phyloP scores from a whole-genome alignment of 1,140 invertebrate species.

The Battus philenor region DNA sequence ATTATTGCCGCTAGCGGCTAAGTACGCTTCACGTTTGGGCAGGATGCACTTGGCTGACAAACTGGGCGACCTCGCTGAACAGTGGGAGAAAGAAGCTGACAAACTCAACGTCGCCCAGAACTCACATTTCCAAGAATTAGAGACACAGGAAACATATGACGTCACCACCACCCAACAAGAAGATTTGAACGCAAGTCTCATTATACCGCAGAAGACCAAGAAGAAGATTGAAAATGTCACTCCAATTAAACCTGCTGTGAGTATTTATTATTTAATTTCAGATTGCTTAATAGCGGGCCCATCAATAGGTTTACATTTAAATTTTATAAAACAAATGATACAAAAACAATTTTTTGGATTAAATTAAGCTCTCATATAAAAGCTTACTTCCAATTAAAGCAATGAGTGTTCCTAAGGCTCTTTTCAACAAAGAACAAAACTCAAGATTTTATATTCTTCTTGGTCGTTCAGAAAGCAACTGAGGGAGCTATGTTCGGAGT shows the following conservation, averaged over 20 bases:
- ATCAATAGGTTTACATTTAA: too few relatives aligned
- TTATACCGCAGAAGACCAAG: conserved; percentile 58
- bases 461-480: too few relatives aligned
- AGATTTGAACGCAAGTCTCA: conserved; percentile 57
- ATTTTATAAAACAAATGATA: too few relatives aligned
- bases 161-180: conserved; percentile 36
- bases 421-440: too few relatives aligned
- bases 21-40: conserved; percentile 88
- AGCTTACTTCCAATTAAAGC: too few relatives aligned
- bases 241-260: conserved; percentile 65
- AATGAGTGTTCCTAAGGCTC: too few relatives aligned
- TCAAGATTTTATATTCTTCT: too few relatives aligned
- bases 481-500: too few relatives aligned
- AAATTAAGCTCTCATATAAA: too few relatives aligned
- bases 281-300: too few relatives aligned
- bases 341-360: too few relatives aligned
- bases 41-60: conserved; percentile 87
- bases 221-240: conserved; percentile 47
- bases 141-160: conserved; percentile 65
- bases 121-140: conserved; percentile 48
- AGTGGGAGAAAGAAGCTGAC: conserved; percentile 49
- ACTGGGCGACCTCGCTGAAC: conserved; percentile 66
- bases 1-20: conserved; percentile 88
- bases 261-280: conserved; percentile 20
- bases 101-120: conserved; percentile 41